Conservation (phyloP, 1,140 invertebrate genomes). For the Tenebrio molitor region DNA sequence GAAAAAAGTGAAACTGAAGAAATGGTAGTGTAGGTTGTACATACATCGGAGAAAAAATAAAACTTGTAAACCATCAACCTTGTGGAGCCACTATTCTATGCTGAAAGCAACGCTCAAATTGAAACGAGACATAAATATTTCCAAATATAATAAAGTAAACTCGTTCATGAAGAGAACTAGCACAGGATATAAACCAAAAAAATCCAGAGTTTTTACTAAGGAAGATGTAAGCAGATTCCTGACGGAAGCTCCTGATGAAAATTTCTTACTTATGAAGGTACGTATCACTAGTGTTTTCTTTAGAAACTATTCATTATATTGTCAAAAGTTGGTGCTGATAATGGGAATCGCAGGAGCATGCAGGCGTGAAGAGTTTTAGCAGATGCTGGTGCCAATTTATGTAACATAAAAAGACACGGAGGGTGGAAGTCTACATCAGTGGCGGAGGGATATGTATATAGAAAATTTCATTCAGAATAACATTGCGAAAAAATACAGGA, state of each 20-base stretch:
- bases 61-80: too few species aligned
- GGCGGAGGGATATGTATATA: too few species aligned
- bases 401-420: too few species aligned
- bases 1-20: not conserved
- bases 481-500: not conserved
- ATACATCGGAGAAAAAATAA: not conserved
- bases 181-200: too few species aligned
- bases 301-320: not conserved
- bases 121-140: not conserved
- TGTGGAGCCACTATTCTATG: too few species aligned
- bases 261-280: too few species aligned
- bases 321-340: not conserved
- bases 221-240: not conserved
- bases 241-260: not conserved
- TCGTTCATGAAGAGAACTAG: too few species aligned
- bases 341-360: not conserved
- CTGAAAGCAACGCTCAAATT: too few species aligned
- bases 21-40: not conserved
- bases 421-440: too few species aligned
- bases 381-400: not conserved
- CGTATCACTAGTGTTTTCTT: not conserved
- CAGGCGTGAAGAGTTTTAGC: not conserved
- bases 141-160: too few species aligned
- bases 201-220: too few species aligned
- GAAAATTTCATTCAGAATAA: not conserved